Evolutionary conservation across 2,888 invertebrate species (phyloP).

Genomic region (Sisyra nigra): DNA sequence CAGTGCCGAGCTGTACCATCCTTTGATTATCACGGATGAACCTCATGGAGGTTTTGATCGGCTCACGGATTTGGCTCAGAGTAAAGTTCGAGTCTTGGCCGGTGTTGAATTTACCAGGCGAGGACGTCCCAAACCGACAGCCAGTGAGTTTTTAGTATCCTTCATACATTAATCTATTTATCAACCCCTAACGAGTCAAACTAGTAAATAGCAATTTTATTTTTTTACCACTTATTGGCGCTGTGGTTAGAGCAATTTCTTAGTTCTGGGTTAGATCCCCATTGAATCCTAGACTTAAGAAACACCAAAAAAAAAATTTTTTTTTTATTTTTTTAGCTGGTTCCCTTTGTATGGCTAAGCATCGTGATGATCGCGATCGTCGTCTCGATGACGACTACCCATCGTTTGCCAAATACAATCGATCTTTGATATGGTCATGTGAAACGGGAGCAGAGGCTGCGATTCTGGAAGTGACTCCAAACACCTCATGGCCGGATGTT

Average conservation of each 20-base stretch:
- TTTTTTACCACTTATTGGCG: background rate
- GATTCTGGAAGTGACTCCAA: slow-evolving; percentile 64
- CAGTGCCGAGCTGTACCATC: slow-evolving; percentile 72
- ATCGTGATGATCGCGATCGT: slow-evolving; percentile 47
- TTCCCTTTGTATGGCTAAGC: slow-evolving; percentile 57
- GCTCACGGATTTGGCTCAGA: slow-evolving; percentile 50
- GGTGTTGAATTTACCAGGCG: slow-evolving; percentile 71
- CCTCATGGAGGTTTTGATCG: slow-evolving; percentile 68
- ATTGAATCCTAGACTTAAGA: too few species aligned
- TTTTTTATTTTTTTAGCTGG: slow-evolving; percentile 41
- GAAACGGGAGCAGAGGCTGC: slow-evolving; percentile 50
- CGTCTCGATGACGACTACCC: slow-evolving; percentile 63
- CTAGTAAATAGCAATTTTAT: background rate
- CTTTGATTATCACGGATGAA: slow-evolving; percentile 75
- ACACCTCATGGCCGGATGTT: slow-evolving; percentile 77
- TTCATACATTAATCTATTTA: background rate
- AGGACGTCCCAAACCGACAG: slow-evolving; percentile 62
- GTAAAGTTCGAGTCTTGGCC: slow-evolving; percentile 55
- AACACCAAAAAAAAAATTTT: too few species aligned
- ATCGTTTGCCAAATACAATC: slow-evolving; percentile 72
- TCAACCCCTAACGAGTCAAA: background rate
- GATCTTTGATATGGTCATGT: slow-evolving; percentile 54
- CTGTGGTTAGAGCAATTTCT: slow-evolving; percentile 4
- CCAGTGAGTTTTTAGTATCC: slow-evolving; percentile 38
- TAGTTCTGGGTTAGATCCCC: too few species aligned